Base-by-base conservation (phyloP, 2,797 vertebrate genomes). In the Oryzias dopingdopingensis region DNA sequence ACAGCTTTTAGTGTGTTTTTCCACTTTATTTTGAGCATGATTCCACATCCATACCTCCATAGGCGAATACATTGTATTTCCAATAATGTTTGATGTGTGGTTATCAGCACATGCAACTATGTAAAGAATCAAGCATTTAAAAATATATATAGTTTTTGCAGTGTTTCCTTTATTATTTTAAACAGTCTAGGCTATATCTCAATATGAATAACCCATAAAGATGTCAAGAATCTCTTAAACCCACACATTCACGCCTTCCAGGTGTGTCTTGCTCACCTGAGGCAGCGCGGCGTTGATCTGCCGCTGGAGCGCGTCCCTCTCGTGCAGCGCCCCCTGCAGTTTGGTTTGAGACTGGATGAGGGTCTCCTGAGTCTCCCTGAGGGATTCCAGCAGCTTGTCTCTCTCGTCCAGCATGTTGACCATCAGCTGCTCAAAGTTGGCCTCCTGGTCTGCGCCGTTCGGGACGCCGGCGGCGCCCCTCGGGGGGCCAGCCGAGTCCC, bases 351-450 rank as follows among this genome's bases (percentile, higher is more conserved):
- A 94, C 70, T 93, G 92, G 16, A 92, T 90, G n/a, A 98, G 90
- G 0, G 93, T 95, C 86, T 98, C 96, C 2, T 96, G 95, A 4
- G 94, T 96, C 92, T 98, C 96, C 49, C 96, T 92, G 59, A 98
- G 91, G 13, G 94, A 96, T 84, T 98, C 96, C 80, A 98, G 92
- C 74, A 98, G 92, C 88, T 96, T 97, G 90, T 98, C 96, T 78
- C 96, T 89, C 89, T 98, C 96, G 5, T 98, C 96, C 91, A 98
- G 88, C 96, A 98, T 97, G 89, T 96, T 97, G 86, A 98, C 96
- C 96, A 98, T 98, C 84, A 98, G 92, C 91, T 98, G 96, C 90
- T 98, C 96, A 3, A 98, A 98, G 93, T 96, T 96, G 60, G 95
- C 93, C 10, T 98, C 96, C 0, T 94, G 90, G 59, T 96, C 96